Conservation (phyloP, 2,797 vertebrate genomes). For the Galagoides demidoff region DNA sequence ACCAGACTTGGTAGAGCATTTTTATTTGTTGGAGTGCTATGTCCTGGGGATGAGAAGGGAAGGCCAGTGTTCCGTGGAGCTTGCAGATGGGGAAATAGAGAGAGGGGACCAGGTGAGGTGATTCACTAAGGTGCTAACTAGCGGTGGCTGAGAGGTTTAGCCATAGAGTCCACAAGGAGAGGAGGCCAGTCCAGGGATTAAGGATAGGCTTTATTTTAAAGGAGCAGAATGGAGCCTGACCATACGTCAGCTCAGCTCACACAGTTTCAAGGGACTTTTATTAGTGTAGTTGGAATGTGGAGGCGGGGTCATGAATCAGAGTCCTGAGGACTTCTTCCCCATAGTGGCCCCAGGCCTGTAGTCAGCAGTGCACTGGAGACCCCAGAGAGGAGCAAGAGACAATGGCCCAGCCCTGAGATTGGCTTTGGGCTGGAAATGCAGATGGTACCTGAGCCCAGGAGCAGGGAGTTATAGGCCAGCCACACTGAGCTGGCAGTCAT, state of each 20-base stretch:
- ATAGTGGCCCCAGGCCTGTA: background rate
- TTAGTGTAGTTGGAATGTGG: too few species aligned
- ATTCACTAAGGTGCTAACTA: background rate
- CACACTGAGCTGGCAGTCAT: background rate
- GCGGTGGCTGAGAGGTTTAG: background rate
- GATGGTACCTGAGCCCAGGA: background rate
- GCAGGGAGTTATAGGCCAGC: fast-evolving
- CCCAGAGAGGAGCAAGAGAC: background rate
- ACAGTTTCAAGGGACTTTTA: too few species aligned
- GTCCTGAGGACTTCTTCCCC: too few species aligned
- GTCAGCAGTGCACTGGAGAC: background rate
- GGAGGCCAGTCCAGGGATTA: too few species aligned
- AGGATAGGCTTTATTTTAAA: too few species aligned
- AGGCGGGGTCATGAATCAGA: too few species aligned
- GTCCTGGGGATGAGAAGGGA: background rate
- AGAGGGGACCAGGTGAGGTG: background rate
- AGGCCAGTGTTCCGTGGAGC: too few species aligned
- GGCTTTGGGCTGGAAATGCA: background rate
- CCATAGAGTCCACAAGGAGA: too few species aligned
- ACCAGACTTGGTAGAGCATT: background rate
- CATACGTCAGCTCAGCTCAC: too few species aligned
- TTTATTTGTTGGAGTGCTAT: background rate
- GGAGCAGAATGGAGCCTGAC: too few species aligned
- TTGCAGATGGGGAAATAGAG: background rate
- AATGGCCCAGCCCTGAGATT: background rate